These are phyloP conservation scores for Mesitornis unicolor DNA, from an alignment of 2,113 vertebrate genomes.

Conservation along the genomic window DNA sequence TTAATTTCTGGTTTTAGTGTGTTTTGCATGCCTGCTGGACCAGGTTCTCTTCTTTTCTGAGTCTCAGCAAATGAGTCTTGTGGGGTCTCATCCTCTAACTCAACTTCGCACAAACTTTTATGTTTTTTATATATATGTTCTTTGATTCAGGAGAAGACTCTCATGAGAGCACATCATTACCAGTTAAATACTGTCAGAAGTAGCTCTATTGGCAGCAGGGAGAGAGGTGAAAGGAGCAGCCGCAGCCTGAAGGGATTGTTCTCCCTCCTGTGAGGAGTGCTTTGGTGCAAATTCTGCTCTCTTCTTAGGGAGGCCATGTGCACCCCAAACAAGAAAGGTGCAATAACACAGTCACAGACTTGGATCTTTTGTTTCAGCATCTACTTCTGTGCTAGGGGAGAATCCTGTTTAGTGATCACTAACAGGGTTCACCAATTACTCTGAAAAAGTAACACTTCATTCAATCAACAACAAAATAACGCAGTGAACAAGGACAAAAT, in stretches of 20 bases:
- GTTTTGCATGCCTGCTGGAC: background rate
- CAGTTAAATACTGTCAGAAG: background rate
- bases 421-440: background rate
- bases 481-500: background rate
- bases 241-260: background rate
- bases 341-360: rapidly evolving
- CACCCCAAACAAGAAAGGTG: background rate
- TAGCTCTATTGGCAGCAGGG: background rate
- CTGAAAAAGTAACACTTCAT: background rate
- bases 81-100: background rate
- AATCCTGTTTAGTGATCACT: background rate
- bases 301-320: background rate
- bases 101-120: background rate
- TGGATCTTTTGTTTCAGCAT: background rate
- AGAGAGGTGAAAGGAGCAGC: background rate
- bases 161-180: background rate
- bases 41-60: background rate
- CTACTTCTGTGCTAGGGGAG: background rate
- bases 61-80: background rate
- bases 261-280: background rate
- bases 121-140: background rate
- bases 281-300: background rate
- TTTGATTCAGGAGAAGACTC: background rate
- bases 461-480: background rate
- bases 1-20: background rate